Evolutionary conservation across 2,888 invertebrate species (phyloP), one percentile per base, ranked within the genome.

Genomic region (Serrognathus titanus): DNA sequence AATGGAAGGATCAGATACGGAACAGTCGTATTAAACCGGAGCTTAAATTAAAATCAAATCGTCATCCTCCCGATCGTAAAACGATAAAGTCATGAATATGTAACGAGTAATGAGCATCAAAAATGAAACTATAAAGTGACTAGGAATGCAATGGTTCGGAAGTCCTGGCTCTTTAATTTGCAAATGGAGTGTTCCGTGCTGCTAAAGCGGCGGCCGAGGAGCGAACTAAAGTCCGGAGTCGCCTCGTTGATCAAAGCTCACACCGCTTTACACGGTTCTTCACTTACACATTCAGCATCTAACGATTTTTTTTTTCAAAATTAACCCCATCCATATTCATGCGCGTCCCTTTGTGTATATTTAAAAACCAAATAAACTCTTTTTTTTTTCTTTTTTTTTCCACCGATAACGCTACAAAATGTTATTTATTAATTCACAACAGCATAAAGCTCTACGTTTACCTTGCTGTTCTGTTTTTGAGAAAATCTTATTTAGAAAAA

Each of bases 121-220:
- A 66, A 68, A 69, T 65, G 66, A 69, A 68, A 71, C 66, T 69
- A 66, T 65, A 66, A 68, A 69, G 66, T 69, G 69, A 71, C 68
- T 69, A 70, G 71, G 62, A 69, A 66, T 68, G 73, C 71, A 70
- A 72, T 72, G 73, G 69, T 63, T 70, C 69, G 73, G 72, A 74
- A 74, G 72, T 72, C 69, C 72, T 69, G 16, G 69, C 69, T 69
- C 75, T 75, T 74, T 75, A 75, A 76, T 76, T 76, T 76, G 72
- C 73, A 76, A 76, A 75, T 75, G 72, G 75, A 69, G 71, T 70
- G 69, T 71, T 69, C 64, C 62, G 68, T 61, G 62, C 66, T 66
- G 69, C 66, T 69, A 71, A 71, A 66, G 69, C 67, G 70, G 71
- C 63, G 58, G 59, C 57, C 60, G 63, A 58, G 64, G 64, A 66